Evolutionary conservation across 2,113 vertebrate genomes (phyloP).

Genomic region (Dipodomys stephensi): DNA sequence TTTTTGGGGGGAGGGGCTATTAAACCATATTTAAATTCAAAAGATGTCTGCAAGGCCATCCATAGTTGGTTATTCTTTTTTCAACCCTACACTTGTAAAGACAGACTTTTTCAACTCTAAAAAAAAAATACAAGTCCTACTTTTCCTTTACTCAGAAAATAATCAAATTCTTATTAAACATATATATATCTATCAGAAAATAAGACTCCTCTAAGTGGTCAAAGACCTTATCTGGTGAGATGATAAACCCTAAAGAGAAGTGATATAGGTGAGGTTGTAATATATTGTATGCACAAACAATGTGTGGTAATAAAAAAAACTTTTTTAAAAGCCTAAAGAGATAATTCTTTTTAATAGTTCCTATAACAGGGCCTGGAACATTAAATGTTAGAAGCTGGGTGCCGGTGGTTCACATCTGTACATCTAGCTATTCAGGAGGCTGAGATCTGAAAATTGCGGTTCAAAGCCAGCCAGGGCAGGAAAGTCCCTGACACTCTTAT

Average conservation of each 20-base stretch:
- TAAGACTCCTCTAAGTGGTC: neutral
- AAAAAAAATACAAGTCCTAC: neutral
- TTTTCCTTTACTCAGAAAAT: conserved; percentile 61
- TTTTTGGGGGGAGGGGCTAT: neutral
- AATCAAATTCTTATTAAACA: conserved; percentile 21
- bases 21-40: conserved; percentile 55
- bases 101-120: conserved; percentile 2
- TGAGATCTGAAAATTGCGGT: too few relatives aligned
- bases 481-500: too few relatives aligned
- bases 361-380: neutral
- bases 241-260: conserved; percentile 54
- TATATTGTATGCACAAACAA: too few relatives aligned
- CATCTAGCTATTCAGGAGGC: too few relatives aligned
- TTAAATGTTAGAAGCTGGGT: neutral
- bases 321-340: too few relatives aligned
- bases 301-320: too few relatives aligned
- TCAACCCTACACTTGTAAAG: conserved; percentile 12
- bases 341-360: conserved; percentile 30
- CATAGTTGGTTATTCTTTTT: conserved; percentile 5
- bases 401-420: too few relatives aligned
- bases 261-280: too few relatives aligned
- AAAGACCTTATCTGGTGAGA: neutral
- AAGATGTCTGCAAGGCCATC: conserved; percentile 24
- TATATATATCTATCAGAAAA: conserved; percentile 7
- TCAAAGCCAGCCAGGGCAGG: too few relatives aligned